phyloP scores from a whole-genome alignment of 92 coral and sea anemone genomes.

The Bergia puertoricense region DNA sequence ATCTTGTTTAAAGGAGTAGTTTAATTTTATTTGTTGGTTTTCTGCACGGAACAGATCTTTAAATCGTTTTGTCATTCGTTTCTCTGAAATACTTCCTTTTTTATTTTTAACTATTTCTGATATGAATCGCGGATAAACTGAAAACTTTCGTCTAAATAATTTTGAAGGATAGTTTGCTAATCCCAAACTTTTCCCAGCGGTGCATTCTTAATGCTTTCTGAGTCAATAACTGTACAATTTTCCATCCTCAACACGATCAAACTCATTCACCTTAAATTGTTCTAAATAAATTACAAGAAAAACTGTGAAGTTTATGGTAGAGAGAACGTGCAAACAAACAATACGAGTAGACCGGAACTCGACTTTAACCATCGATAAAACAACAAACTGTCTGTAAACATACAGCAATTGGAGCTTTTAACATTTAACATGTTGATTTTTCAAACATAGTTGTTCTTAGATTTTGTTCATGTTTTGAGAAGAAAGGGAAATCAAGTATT shows the following conservation, averaged over 20 bases:
- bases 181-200: neutral
- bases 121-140: neutral
- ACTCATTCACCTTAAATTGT: neutral
- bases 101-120: neutral
- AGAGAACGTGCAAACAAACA: conserved; percentile 41
- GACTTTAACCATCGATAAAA: conserved; percentile 3
- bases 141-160: neutral
- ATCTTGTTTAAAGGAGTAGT: conserved; percentile 26
- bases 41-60: conserved; percentile 18
- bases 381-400: conserved; percentile 18
- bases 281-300: neutral
- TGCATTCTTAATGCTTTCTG: neutral
- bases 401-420: neutral
- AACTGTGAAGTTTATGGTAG: neutral
- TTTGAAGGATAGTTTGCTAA: neutral
- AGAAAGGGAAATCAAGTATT: neutral
- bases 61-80: neutral
- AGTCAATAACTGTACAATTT: neutral
- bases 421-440: neutral
- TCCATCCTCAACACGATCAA: neutral
- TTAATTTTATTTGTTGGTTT: neutral
- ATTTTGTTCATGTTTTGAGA: neutral
- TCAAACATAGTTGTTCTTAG: neutral
- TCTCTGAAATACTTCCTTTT: neutral
- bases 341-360: conserved; percentile 25